Percentiles rank a stretch among this genome's conserved stretches.
phyloP scores from a whole-genome alignment of 2,797 vertebrate species.

The Liparis tanakae region DNA sequence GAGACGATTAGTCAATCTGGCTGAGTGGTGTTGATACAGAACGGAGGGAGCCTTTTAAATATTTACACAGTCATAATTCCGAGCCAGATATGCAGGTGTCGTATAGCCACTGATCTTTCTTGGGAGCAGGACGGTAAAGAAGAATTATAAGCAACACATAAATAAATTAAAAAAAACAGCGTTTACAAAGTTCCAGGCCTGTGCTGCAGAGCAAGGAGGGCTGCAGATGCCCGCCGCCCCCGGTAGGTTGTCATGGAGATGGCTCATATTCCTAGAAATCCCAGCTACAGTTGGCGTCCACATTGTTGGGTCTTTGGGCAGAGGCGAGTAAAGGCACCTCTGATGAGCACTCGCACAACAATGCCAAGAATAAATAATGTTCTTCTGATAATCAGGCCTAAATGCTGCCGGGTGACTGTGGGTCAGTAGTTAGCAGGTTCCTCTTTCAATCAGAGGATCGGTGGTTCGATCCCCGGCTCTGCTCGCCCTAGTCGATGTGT shows the following conservation, averaged over 20 bases:
- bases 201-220: constrained; percentile 31
- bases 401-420: background rate
- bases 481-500: too few species aligned
- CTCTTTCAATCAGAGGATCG: too few species aligned
- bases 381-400: background rate
- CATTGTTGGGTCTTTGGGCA: constrained; percentile 42
- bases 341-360: constrained; percentile 23
- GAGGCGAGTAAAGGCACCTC: constrained; percentile 27
- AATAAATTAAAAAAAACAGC: constrained; percentile 29
- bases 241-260: constrained; percentile 67
- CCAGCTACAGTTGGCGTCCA: constrained; percentile 42
- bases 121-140: constrained; percentile 51
- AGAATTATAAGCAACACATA: constrained; percentile 48
- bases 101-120: constrained; percentile 59
- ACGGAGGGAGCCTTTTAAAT: constrained; percentile 80
- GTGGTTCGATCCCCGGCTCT: too few species aligned
- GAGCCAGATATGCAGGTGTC: constrained; percentile 70
- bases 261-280: constrained; percentile 58
- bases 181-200: constrained; percentile 48
- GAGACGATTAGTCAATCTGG: constrained; percentile 79
- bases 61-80: constrained; percentile 82
- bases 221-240: constrained; percentile 53
- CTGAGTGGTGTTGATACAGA: constrained; percentile 78
- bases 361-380: constrained; percentile 17
- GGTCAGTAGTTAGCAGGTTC: too few species aligned